Conservation (phyloP, 1,140 invertebrate genomes). For the Phenacoccus solenopsis region DNA sequence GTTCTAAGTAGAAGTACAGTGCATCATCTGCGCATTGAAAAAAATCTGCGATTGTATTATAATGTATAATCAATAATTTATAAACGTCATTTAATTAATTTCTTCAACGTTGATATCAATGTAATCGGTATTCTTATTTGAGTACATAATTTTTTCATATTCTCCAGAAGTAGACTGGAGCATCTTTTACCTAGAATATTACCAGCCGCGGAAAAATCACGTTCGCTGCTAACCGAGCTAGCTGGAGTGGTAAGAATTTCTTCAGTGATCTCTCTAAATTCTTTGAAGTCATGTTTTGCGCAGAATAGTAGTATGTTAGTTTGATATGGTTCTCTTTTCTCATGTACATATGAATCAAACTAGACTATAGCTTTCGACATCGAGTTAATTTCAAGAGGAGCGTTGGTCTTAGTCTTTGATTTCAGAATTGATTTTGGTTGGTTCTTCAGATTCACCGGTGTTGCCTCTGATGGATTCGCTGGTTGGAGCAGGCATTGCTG, state of each 20-base stretch:
- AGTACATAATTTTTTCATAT: too few species aligned
- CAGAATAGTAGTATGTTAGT: not conserved
- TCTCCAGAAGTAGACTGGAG: too few species aligned
- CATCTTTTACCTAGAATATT: too few species aligned
- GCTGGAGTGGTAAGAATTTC: too few species aligned
- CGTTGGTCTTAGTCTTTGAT: too few species aligned
- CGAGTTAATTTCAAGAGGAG: too few species aligned
- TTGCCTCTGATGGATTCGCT: not conserved
- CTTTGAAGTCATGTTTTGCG: not conserved
- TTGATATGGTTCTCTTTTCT: not conserved
- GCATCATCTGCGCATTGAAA: not conserved
- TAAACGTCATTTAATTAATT: not conserved
- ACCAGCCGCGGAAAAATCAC: not conserved
- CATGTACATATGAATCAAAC: not conserved
- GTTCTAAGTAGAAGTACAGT: not conserved
- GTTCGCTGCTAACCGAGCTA: not conserved
- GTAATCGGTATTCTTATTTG: not conserved
- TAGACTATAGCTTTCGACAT: not conserved
- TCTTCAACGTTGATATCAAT: not conserved
- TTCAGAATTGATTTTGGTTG: too few species aligned
- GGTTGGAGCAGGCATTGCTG: too few species aligned
- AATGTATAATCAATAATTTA: not conserved
- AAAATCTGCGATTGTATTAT: too few species aligned
- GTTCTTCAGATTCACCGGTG: not conserved
- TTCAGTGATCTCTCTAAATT: too few species aligned